Percentiles rank a stretch among this genome's conserved stretches.
phyloP scores from a whole-genome alignment of 2,888 invertebrate species.

The Mantis religiosa region DNA sequence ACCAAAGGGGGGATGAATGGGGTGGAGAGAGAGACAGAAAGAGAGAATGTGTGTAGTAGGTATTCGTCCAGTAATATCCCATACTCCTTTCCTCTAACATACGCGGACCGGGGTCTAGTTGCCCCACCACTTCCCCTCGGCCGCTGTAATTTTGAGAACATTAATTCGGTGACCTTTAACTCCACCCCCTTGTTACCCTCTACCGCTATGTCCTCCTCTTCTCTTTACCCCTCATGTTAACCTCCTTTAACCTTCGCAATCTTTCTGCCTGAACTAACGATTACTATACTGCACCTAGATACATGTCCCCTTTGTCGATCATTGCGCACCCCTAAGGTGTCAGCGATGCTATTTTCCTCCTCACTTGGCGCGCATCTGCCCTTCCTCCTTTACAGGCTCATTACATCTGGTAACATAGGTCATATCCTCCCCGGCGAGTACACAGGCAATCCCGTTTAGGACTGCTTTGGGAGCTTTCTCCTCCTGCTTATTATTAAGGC shows the following conservation, averaged over 20 bases:
- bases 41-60: not conserved
- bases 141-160: conserved; percentile 19
- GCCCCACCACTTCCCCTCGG: not conserved
- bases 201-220: not conserved
- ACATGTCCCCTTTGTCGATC: not conserved
- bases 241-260: conserved; percentile 1
- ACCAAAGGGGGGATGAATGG: not conserved
- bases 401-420: not conserved
- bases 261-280: not conserved
- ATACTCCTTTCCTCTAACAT: not conserved
- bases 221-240: not conserved
- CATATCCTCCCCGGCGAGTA: too few species aligned
- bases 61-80: conserved; percentile 20
- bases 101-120: not conserved
- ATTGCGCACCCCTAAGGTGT: not conserved
- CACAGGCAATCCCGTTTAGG: too few species aligned
- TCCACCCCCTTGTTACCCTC: conserved; percentile 10
- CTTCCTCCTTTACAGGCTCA: not conserved
- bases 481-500: too few species aligned
- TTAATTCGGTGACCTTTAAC: conserved; percentile 23
- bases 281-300: not conserved
- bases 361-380: not conserved
- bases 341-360: not conserved
- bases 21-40: not conserved
- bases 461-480: too few species aligned